Base-by-base conservation (phyloP, 1,140 invertebrate species). In the Diuraphis noxia region DNA sequence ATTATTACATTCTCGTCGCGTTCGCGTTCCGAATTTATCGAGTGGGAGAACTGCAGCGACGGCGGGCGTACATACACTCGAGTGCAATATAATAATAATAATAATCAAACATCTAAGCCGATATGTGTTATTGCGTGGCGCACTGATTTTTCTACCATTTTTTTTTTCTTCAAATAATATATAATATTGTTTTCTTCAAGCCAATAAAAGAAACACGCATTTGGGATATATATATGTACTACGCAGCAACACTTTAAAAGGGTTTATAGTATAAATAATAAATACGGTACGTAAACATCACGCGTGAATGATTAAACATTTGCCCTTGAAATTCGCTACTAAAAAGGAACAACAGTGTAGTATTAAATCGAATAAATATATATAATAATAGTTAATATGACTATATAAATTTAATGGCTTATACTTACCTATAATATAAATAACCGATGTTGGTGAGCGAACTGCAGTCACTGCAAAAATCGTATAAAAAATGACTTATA, bases 1-100 rank as follows among this genome's bases (percentile, higher is more conserved):
- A 40, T n/a, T 30, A 30, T 43, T 84, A 79, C 8, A 89, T 89
- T 89, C 56, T 34, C n/a, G 38, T n/a, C 88, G 88, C 88, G 56
- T 72, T 43, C 40, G 40, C 56, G 40, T 23, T 19, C 13, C 52
- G 40, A 10, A 89, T 89, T 43, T 89, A 89, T 56, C 86, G 34
- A 36, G 34, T 30, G 17, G 79, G 38, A 82, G 30, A 82, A 82
- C 56, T 63, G 30, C 38, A 40, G 8, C 81, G 30, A 3, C 81
- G 30, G 21, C 30, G 81, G 41, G 40, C 13, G 25, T 30, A 25
- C 17, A 30, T 72, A 34, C 56, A 72, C 56, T 17, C 30, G 30
- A n/a, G 30, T 72, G 56, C 30, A 72, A 72, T 72, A 72, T 72
- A n/a, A 72, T 72, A 63, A 56, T 56, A 56, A 56, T 56, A 72